Percentiles rank a stretch among this genome's conserved stretches.
These are phyloP conservation scores for Elephas maximus DNA, from an alignment of 2,113 vertebrate genomes.

Conservation along the genomic window DNA sequence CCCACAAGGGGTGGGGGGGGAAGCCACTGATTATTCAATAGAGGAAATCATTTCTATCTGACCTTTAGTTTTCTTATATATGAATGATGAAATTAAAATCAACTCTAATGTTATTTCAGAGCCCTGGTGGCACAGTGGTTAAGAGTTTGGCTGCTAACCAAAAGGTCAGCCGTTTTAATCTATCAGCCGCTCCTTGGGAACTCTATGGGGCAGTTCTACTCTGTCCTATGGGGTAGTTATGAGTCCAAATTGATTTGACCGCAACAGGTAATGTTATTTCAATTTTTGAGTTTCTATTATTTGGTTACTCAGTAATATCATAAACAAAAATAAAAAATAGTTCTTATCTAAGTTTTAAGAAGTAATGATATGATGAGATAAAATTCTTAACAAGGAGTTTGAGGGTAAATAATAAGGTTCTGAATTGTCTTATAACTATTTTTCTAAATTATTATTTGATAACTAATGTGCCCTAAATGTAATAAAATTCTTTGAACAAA, in stretches of 20 bases:
- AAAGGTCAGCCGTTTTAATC: too few relatives aligned
- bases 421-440: neutral
- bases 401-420: neutral
- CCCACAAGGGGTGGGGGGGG: neutral
- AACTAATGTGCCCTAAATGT: neutral
- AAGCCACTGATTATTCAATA: neutral
- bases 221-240: too few relatives aligned
- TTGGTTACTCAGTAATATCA: neutral
- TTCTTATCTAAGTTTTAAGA: neutral
- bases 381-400: neutral
- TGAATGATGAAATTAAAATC: neutral
- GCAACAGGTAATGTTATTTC: neutral
- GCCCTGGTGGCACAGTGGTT: too few relatives aligned
- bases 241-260: too few relatives aligned
- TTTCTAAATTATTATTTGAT: constrained; percentile 3
- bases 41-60: constrained; percentile 4
- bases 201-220: too few relatives aligned
- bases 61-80: constrained; percentile 19
- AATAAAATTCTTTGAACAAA: constrained; percentile 38
- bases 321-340: constrained; percentile 20
- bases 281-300: neutral
- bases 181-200: too few relatives aligned
- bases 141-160: too few relatives aligned
- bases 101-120: neutral
- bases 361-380: neutral